Evolutionary conservation across 2,113 vertebrate species (phyloP), one percentile per base, ranked within the genome.

Genomic region (Narcine bancroftii): DNA sequence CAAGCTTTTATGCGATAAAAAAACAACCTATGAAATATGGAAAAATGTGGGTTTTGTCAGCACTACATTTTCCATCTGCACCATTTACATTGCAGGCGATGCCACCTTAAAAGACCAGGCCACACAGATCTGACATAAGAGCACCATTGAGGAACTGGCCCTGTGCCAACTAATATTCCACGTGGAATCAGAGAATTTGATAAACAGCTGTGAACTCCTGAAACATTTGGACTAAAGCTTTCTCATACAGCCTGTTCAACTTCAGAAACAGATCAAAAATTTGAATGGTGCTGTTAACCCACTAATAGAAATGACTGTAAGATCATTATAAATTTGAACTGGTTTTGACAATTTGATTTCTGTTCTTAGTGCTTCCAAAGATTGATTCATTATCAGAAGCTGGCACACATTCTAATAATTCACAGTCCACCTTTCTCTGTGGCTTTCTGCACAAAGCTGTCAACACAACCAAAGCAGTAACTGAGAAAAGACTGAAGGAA

Each of bases 391-490:
- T 95, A 93, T 96, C 94, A 36, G 96, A 97, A 93, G 95, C 94
- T 75, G 93, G 94, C 60, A 95, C 95, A 89, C 94, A 93, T 92
- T 95, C 96, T 3, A 96, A 97, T 21, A 93, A 93, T 29, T 94
- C 95, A 1, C 95, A 94, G 92, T 94, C 95, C n/a, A 94, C 93
- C 83, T 99, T 99, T 94, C 97, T 98, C 93, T 97, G 97, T 93
- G 98, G 98, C 92, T 98, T 97, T 96, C 95, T 99, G 92, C 98
- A 98, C 94, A 97, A 97, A 94, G 95, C 97, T 93, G 93, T 95
- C n/a, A 95, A 94, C 92, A 93, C 93, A 0, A 77, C 94, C 79
- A 98, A 97, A 94, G 92, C 95, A 10, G 94, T 95, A 42, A 93
- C 94, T 93, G 98, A 99, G 93, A 97, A 96, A 92, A 97, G 97